Conservation (phyloP, 2,113 vertebrate species). For the Rhipidura dahli region DNA sequence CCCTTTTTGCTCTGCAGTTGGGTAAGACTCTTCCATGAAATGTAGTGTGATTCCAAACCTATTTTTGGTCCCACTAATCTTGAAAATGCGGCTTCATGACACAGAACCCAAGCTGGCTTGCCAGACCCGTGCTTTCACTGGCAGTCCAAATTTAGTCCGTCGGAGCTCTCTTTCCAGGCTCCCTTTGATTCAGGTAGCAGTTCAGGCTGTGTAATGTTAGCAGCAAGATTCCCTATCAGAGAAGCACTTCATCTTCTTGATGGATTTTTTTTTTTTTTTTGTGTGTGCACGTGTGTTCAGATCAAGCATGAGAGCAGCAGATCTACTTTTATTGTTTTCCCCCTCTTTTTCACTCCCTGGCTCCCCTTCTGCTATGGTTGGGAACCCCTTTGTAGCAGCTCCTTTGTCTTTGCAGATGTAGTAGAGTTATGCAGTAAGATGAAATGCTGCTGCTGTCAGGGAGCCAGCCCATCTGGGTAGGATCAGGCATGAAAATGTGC, state of each 20-base stretch:
- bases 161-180: neutral
- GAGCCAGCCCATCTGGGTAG: constrained; percentile 63
- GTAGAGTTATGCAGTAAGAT: constrained; percentile 42
- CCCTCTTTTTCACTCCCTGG: neutral
- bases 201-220: neutral
- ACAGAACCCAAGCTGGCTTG: neutral
- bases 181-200: neutral
- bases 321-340: neutral
- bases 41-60: neutral
- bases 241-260: constrained; percentile 1
- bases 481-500: constrained; percentile 44
- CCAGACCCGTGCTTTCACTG: neutral
- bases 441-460: constrained; percentile 58
- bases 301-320: neutral
- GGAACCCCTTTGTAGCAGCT: constrained; percentile 5
- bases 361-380: neutral
- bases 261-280: neutral
- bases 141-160: neutral
- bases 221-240: neutral
- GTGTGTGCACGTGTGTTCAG: neutral
- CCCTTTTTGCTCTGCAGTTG: neutral
- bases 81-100: neutral
- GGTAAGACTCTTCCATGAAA: neutral
- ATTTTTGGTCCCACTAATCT: constrained; percentile 40
- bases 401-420: constrained; percentile 59